Conservation (phyloP, 2,888 invertebrate species). For the Harpalus rufipes region DNA sequence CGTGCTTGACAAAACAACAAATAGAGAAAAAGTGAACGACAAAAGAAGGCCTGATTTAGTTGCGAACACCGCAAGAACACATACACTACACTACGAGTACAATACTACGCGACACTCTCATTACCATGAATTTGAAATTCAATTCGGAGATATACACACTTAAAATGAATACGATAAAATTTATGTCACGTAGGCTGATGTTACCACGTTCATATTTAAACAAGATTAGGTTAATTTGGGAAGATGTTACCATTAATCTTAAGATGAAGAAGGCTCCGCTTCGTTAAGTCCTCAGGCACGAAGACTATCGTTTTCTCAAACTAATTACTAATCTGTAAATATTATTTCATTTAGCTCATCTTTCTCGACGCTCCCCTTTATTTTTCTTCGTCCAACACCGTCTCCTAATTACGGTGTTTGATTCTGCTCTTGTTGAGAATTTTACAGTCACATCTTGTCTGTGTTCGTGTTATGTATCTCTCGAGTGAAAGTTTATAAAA, state of each 20-base stretch:
- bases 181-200: constrained; percentile 71
- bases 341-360: constrained; percentile 59
- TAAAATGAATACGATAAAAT: constrained; percentile 72
- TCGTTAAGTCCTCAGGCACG: constrained; percentile 43
- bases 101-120: constrained; percentile 67
- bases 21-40: constrained; percentile 50
- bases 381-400: no score
- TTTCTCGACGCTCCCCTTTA: no score
- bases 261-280: constrained; percentile 52
- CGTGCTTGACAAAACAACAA: constrained; percentile 42
- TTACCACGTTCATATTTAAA: constrained; percentile 72
- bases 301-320: constrained; percentile 58
- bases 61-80: constrained; percentile 25
- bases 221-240: constrained; percentile 72
- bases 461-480: neutral
- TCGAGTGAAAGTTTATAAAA: neutral
- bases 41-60: constrained; percentile 59
- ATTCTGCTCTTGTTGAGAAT: no score
- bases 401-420: no score
- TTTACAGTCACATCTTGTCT: neutral
- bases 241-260: constrained; percentile 71
- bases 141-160: constrained; percentile 72
- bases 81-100: constrained; percentile 27
- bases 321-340: constrained; percentile 67
- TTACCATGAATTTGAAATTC: constrained; percentile 72